phyloP scores from a whole-genome alignment of 2,113 vertebrate genomes.

The Rallus limicola region DNA sequence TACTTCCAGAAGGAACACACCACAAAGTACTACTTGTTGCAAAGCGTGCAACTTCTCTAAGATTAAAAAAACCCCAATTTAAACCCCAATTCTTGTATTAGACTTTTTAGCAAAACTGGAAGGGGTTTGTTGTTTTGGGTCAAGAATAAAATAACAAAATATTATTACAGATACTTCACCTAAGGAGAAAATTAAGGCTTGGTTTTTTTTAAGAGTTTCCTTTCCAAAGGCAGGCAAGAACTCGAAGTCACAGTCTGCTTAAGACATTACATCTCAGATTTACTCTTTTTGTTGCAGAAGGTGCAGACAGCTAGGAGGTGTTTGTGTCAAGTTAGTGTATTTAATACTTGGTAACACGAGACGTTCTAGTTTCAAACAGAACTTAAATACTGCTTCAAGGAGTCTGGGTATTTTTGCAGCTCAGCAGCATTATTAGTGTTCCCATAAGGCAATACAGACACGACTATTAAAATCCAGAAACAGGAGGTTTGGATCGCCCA shows the following conservation, averaged over 20 bases:
- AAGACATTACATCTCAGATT: not conserved
- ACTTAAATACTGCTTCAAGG: not conserved
- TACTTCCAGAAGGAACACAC: not conserved
- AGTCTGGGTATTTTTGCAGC: not conserved
- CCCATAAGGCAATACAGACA: not conserved
- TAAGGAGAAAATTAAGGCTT: conserved; percentile 33
- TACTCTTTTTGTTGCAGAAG: not conserved
- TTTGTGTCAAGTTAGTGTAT: not conserved
- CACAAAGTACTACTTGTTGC: not conserved
- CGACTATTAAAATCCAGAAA: not conserved
- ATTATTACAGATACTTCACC: not conserved
- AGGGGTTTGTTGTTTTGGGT: not conserved
- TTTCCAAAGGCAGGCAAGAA: not conserved
- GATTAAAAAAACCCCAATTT: not conserved
- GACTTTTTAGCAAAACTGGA: not conserved
- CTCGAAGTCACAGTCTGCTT: not conserved
- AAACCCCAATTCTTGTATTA: not conserved
- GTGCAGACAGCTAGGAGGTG: not conserved
- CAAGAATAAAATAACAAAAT: not conserved
- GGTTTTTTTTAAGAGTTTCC: not conserved
- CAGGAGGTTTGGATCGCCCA: not conserved
- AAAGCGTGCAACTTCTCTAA: not conserved
- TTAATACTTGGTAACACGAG: not conserved
- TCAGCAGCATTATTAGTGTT: not conserved
- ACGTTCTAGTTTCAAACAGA: not conserved